These are phyloP conservation scores for Plectrocnemia conspersa DNA, from an alignment of 1,140 invertebrate species.

Conservation along the genomic window DNA sequence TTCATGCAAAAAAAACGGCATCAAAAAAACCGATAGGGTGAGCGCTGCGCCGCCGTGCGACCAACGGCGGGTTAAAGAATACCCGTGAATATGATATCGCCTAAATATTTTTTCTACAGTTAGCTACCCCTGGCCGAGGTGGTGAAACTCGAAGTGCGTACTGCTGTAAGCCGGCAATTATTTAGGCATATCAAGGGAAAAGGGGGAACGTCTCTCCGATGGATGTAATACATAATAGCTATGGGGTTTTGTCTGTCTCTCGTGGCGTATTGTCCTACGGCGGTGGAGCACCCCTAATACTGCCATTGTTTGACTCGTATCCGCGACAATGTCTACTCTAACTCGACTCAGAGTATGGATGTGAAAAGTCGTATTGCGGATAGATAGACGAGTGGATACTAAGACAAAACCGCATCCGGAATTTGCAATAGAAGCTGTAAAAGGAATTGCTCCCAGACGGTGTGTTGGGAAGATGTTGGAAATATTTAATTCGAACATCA, in stretches of 20 bases:
- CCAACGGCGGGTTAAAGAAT: too few species aligned
- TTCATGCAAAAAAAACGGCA: too few species aligned
- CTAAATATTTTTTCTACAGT: too few species aligned
- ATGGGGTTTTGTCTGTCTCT: not conserved
- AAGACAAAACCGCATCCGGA: too few species aligned
- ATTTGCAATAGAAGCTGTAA: too few species aligned
- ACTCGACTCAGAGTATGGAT: too few species aligned
- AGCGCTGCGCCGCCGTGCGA: too few species aligned
- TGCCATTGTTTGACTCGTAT: not conserved
- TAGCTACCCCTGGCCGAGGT: not conserved
- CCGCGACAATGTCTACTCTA: slow-evolving; percentile 3
- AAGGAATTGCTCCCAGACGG: too few species aligned
- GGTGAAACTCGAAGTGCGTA: slow-evolving; percentile 17
- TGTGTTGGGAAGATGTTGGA: too few species aligned
- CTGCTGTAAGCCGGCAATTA: slow-evolving; percentile 22
- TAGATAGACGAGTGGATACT: not conserved
- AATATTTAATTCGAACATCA: too few species aligned
- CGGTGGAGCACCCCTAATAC: not conserved
- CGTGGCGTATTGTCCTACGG: not conserved
- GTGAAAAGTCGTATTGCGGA: slow-evolving; percentile 4
- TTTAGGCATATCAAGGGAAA: slow-evolving; percentile 16
- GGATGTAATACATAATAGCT: slow-evolving; percentile 18
- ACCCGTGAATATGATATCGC: too few species aligned
- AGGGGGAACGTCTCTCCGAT: slow-evolving; percentile 8
- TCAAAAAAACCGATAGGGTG: too few species aligned